Evolutionary conservation across 2,797 vertebrate species (phyloP), one percentile per base, ranked within the genome.

Genomic region (Chrosomus eos): DNA sequence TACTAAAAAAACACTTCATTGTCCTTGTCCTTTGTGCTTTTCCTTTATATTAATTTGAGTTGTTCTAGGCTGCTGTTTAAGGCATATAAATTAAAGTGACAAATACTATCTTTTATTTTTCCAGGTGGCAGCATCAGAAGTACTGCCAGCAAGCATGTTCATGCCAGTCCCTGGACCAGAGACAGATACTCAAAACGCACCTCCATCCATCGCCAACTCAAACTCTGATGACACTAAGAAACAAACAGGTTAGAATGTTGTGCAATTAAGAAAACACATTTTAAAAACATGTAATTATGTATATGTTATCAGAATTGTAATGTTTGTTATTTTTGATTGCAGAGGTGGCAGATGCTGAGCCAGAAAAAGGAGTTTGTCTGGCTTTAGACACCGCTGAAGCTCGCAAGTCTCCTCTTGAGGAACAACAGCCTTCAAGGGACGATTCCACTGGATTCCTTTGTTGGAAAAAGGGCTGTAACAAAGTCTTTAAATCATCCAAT

Each of bases 391-490:
- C 91, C 19, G 38, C 91, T 55, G 98, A 99, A 91, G 90, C 94
- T 89, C 93, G 89, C 84, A 98, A 96, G 90, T 95, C 96, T 4
- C 90, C 94, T 87, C 80, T 94, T 0, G 94, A 96, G 1, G 98
- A 99, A 74, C 94, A 94, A 1, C 93, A 95, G n/a, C 85, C 94
- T 60, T 91, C 94, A 89, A 96, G 95, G 89, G 98, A 99, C 71
- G 98, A 99, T 87, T 90, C 96, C 0, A 95, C 97, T 0, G 96
- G 97, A 86, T 99, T 99, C 90, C 94, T 99, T 55, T 99, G 98
- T 91, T 99, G 98, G 98, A 99, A 99, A 94, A 99, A 99, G 91
- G 98, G 98, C 88, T 99, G 98, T 89, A 99, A 97, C 94, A 98
- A 99, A 94, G 95, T 97, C 85, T 99, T 99, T 91, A 99, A 98